Evolutionary conservation across 1,140 invertebrate genomes (phyloP), one percentile per base, ranked within the genome.

Genomic region (Drosophila teissieri): DNA sequence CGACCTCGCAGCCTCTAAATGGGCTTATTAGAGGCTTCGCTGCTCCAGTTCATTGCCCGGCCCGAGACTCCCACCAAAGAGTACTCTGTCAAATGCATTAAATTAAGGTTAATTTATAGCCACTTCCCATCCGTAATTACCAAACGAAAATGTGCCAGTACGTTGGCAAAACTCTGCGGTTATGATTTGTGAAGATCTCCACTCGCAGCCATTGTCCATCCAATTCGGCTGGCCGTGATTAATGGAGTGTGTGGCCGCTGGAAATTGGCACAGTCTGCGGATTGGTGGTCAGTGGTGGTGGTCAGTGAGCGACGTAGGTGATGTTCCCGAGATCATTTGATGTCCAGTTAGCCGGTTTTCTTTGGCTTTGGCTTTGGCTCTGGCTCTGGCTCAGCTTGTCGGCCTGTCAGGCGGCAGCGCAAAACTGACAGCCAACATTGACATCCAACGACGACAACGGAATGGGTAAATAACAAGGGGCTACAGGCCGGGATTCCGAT

Each of bases 381-480:
- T 19, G 42, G 42, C 42, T 42, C 15, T 11, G 27, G 31, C 31
- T 31, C 31, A 10, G 31, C 31, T 89, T 86, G 83, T 86, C 39
- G 51, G 83, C 79, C 84, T 86, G 83, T 86, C 83, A 86, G 56
- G 40, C 75, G 36, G 63, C 70, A 86, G 81, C 79, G 75, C 83
- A 86, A 86, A 86, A 86, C 60, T 86, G 83, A 86, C 83, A 89
- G 83, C 79, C 84, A 86, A 86, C 83, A 86, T 88, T 88, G 83
- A 86, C 82, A 88, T 81, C 73, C 56, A 51, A 17, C 52, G 62
- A 79, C 68, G 52, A 57, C 72, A 60, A 57, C 72, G 48, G 65
- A 69, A 52, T 70, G 65, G 68, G 34, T 70, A 70, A 70, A 31
- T 57, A 70, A 70, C 68, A 70, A 72, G 68, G 44, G 44, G 52